Percentiles rank a stretch among this genome's conserved stretches.
Evolutionary conservation across 1,140 invertebrate species (phyloP).

Genomic region (Macrocentrus cingulum): DNA sequence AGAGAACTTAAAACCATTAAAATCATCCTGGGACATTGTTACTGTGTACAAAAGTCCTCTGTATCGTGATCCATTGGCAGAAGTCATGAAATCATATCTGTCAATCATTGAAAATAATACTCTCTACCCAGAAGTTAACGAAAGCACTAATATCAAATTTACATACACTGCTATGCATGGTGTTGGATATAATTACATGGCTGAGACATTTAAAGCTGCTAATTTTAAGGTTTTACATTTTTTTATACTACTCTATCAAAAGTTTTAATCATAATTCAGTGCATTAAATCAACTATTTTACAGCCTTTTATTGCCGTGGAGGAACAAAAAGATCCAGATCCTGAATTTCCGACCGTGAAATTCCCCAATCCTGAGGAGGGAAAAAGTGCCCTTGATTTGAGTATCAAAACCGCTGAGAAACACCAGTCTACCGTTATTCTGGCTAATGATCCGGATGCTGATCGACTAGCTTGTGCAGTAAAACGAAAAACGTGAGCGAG

Average conservation of each 20-base stretch:
- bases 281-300: constrained; percentile 29
- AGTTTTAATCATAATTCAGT: neutral
- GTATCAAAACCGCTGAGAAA: constrained; percentile 80
- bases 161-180: constrained; percentile 98
- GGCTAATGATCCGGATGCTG: constrained; percentile 98
- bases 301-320: constrained; percentile 75
- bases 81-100: constrained; percentile 71
- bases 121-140: constrained; percentile 64
- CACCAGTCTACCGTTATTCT: constrained; percentile 76
- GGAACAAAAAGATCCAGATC: constrained; percentile 87
- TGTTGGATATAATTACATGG: constrained; percentile 84
- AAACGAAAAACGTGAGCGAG: constrained; percentile 61
- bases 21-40: constrained; percentile 68
- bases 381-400: constrained; percentile 82
- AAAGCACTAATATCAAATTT: constrained; percentile 66
- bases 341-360: constrained; percentile 94
- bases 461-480: constrained; percentile 92
- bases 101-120: constrained; percentile 61
- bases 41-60: constrained; percentile 55
- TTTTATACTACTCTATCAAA: too few relatives aligned
- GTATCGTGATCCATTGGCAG: constrained; percentile 62
- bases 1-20: constrained; percentile 73
- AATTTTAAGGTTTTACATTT: constrained; percentile 78
- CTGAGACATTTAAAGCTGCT: constrained; percentile 73
- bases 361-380: constrained; percentile 99